phyloP scores from a whole-genome alignment of 2,113 vertebrate species.

The Sialia sialis region DNA sequence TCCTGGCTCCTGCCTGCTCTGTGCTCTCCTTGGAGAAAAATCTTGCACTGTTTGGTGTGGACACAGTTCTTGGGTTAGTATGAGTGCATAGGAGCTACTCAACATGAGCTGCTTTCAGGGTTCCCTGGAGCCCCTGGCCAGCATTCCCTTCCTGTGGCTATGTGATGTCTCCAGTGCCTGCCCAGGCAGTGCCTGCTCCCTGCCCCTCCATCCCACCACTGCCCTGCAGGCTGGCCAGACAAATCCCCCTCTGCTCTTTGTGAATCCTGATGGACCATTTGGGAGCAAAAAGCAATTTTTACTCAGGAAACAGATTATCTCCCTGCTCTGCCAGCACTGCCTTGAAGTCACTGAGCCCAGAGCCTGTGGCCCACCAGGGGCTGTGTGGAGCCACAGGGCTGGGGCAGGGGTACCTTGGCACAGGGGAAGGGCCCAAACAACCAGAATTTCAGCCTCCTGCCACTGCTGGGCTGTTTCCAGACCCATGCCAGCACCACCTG shows the following conservation, averaged over 20 bases:
- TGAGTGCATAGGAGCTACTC: neutral
- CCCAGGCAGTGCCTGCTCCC: accelerated
- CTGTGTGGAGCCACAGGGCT: neutral
- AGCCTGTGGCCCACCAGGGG: neutral
- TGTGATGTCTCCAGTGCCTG: accelerated
- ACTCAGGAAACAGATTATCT: neutral
- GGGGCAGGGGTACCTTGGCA: accelerated
- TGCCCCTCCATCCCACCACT: neutral
- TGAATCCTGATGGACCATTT: neutral
- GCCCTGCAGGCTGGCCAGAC: neutral
- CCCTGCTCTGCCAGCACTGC: neutral
- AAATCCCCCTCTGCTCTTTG: no score
- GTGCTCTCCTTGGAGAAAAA: neutral
- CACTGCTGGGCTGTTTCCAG: neutral
- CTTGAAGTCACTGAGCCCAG: neutral
- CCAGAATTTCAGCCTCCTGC: neutral
- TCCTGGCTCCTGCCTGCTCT: neutral
- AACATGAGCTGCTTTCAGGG: neutral
- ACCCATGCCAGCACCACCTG: neutral
- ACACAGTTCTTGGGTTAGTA: neutral
- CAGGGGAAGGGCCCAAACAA: neutral
- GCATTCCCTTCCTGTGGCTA: neutral
- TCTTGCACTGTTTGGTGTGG: neutral
- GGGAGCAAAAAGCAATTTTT: neutral
- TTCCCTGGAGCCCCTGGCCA: neutral